A percentile compares a stretch with the other conserved stretches of the same genome.
These are phyloP conservation scores for Diabrotica balteata DNA, from an alignment of 2,888 invertebrate genomes.

Conservation along the genomic window DNA sequence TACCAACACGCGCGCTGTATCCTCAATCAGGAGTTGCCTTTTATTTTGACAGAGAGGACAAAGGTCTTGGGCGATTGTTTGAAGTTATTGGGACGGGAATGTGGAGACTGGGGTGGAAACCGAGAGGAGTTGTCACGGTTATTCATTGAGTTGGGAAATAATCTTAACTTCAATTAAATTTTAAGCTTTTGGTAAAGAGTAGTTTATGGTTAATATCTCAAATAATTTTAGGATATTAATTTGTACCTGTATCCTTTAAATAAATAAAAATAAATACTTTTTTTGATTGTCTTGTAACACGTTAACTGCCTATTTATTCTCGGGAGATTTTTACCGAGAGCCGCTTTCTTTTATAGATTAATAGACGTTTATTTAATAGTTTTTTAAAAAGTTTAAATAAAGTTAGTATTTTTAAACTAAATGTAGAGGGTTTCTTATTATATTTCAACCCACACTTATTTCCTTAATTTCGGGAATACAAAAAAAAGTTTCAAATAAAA, in stretches of 20 bases:
- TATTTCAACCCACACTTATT: no score
- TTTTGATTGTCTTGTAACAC: neutral
- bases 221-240: conserved; percentile 20
- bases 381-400: no score
- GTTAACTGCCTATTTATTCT: no score
- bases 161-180: conserved; percentile 10
- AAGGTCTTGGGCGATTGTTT: conserved; percentile 43
- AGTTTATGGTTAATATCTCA: no score
- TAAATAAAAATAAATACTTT: neutral
- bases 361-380: no score
- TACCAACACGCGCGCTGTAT: conserved; percentile 52
- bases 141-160: conserved; percentile 25
- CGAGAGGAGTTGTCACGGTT: conserved; percentile 23
- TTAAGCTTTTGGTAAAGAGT: neutral
- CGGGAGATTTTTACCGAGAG: no score
- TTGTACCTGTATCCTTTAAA: neutral
- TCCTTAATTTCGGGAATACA: no score
- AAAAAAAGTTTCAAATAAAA: no score
- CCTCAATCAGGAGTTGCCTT: conserved; percentile 49
- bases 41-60: conserved; percentile 43
- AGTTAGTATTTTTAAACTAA: no score
- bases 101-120: conserved; percentile 28
- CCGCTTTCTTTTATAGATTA: no score
- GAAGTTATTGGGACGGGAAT: conserved; percentile 39
- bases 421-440: no score